Percentiles rank a stretch among this genome's conserved stretches.
Conservation (phyloP, 1,140 invertebrate genomes). For the Coenobita brevimanus region DNA sequence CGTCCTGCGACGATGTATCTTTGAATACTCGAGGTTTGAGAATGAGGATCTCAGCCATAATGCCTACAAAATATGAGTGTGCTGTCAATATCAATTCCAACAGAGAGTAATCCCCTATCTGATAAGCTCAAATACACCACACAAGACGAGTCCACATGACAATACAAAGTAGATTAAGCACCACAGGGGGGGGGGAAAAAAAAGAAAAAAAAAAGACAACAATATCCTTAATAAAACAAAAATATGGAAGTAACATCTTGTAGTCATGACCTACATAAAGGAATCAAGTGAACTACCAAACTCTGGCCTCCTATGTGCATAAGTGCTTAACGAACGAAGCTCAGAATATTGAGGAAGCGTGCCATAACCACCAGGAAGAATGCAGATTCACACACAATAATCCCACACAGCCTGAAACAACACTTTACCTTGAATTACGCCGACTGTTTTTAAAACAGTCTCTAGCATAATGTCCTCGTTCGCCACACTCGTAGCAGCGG, state of each 20-base stretch:
- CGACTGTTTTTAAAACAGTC: constrained; percentile 76
- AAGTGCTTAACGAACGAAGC: constrained; percentile 54
- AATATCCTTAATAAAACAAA: too few relatives aligned
- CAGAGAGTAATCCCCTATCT: constrained; percentile 48
- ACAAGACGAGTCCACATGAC: constrained; percentile 58
- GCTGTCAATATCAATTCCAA: constrained; percentile 59
- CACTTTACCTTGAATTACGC: constrained; percentile 51
- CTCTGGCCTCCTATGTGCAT: constrained; percentile 34
- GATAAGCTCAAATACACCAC: constrained; percentile 53
- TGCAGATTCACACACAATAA: neutral
- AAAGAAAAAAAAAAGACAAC: constrained; percentile 43
- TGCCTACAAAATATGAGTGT: constrained; percentile 67
- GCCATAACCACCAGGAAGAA: constrained; percentile 49
- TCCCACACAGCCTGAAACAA: neutral
- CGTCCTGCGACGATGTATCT: constrained; percentile 57
- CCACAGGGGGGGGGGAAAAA: too few relatives aligned
- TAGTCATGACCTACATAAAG: constrained; percentile 44
- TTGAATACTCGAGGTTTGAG: constrained; percentile 65
- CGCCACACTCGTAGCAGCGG: constrained; percentile 80
- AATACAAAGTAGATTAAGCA: constrained; percentile 56
- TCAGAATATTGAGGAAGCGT: constrained; percentile 44
- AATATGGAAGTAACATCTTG: constrained; percentile 28
- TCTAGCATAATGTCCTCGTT: constrained; percentile 80
- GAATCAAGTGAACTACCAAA: constrained; percentile 49
- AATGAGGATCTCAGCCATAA: constrained; percentile 65